A percentile compares a stretch with the other conserved stretches of the same genome.
phyloP scores from a whole-genome alignment of 1,140 invertebrate genomes.

The Lepidotrigona ventralis region DNA sequence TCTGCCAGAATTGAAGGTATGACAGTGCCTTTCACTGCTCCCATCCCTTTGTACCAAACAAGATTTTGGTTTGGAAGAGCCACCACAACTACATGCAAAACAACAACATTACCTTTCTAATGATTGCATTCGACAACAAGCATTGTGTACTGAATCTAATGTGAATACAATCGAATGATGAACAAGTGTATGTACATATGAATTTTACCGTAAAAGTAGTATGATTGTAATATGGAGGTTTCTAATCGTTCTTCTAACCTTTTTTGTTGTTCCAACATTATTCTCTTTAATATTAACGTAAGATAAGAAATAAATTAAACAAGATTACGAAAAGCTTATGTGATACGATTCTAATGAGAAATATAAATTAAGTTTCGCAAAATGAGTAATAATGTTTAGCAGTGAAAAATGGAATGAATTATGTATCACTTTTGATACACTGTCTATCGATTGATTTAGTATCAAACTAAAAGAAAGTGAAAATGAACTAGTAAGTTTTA shows the following conservation, averaged over 20 bases:
- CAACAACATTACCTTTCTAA: slow-evolving; percentile 79
- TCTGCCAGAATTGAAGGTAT: slow-evolving; percentile 80
- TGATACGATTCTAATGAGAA: not conserved
- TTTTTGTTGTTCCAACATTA: not conserved
- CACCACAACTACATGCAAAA: slow-evolving; percentile 84
- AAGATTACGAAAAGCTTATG: not conserved
- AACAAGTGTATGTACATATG: slow-evolving; percentile 35
- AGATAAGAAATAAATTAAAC: not conserved
- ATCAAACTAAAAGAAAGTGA: slow-evolving; percentile 11
- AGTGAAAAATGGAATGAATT: slow-evolving; percentile 3
- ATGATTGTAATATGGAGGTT: not conserved
- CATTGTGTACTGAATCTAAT: slow-evolving; percentile 52
- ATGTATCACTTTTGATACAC: slow-evolving; percentile 3
- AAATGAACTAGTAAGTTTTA: slow-evolving; percentile 7
- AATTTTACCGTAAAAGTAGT: slow-evolving; percentile 1
- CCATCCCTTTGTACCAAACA: slow-evolving; percentile 87
- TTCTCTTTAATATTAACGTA: not conserved
- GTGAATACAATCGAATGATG: slow-evolving; percentile 1
- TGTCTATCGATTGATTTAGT: not conserved
- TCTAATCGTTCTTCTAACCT: not conserved
- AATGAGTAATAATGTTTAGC: not conserved
- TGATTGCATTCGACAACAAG: slow-evolving; percentile 58
- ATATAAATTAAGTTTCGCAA: not conserved
- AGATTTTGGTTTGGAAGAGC: slow-evolving; percentile 86
- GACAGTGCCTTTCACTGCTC: slow-evolving; percentile 80